A percentile compares a stretch with the other conserved stretches of the same genome.
phyloP scores from a whole-genome alignment of 2,888 invertebrate genomes.

The Caenorhabditis plicata region DNA sequence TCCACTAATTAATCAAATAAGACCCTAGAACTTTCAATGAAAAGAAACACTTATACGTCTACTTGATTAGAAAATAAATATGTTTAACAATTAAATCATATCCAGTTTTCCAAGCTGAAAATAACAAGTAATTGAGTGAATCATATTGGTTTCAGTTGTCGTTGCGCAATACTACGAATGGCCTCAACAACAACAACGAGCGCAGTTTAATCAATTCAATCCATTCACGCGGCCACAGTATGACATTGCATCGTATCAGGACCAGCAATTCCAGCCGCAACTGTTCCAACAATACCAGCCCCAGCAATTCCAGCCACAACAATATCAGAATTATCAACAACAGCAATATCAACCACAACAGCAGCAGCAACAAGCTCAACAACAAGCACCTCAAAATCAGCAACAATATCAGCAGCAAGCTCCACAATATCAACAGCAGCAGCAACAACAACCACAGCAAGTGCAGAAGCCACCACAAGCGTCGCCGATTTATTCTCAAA shows the following conservation, averaged over 20 bases:
- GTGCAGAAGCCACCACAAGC: conserved; percentile 17
- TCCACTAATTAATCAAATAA: too few relatives aligned
- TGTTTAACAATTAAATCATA: too few relatives aligned
- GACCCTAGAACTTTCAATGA: too few relatives aligned
- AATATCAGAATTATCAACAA: conserved; percentile 15
- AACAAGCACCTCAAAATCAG: conserved; percentile 12
- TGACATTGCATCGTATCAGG: conserved; percentile 2
- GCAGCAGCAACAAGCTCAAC: conserved; percentile 21
- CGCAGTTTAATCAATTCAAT: conserved; percentile 8
- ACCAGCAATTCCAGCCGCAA: conserved; percentile 2
- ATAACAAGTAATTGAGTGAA: too few relatives aligned
- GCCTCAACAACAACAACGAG: conserved; percentile 21
- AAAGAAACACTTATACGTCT: too few relatives aligned
- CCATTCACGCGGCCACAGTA: conserved; percentile 5
- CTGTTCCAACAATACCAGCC: conserved; percentile 15
- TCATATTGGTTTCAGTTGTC: conserved; percentile 5
- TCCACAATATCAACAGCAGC: conserved; percentile 20
- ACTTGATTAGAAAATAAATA: too few relatives aligned
- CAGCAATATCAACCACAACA: conserved; percentile 12
- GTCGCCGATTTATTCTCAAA: conserved; percentile 31
- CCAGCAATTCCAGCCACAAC: conserved; percentile 24
- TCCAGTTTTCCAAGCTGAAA: too few relatives aligned
- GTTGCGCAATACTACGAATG: conserved; percentile 24
- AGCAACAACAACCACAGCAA: conserved; percentile 16
- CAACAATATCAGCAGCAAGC: conserved; percentile 9